Base-by-base conservation (phyloP, 1,140 invertebrate genomes). In the Lordiphosa collinella region DNA sequence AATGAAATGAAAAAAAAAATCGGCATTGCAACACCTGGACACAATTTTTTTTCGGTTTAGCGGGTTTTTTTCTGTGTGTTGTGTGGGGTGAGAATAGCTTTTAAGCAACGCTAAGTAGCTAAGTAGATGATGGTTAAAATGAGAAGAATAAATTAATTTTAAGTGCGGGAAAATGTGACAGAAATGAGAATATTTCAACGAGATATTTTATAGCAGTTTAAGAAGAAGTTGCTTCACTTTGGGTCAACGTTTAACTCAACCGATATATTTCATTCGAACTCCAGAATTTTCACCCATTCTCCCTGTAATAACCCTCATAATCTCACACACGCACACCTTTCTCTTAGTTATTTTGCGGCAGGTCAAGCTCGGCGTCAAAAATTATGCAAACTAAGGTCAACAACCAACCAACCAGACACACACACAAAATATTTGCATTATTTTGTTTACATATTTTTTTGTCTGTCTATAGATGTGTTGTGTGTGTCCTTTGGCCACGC, bases 341-440 rank as follows among this genome's bases (percentile, higher is more conserved):
- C 9, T n/a, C 3, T 14, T 4, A 2, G 14, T 9, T 2, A 40
- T 10, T 16, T n/a, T 16, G 14, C 12, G 14, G 7, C 13, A 14
- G 3, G 14, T 38, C 14, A 9, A 40, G 13, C 10, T 40, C 4
- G 5, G 10, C 9, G 76, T 82, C 76, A 82, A 82, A 76, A 82
- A 76, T 84, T 84, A 82, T 84, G 78, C 76, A 84, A 82, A 82
- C 76, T 84, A 78, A 84, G 76, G 76, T 80, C 76, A 80, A 71
- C 55, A 56, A 35, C 53, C 49, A 60, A 34, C 46, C 50, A 75
- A 18, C 48, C 41, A 54, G 47, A 44, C 64, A 53, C 73, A 64
- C 43, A 59, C 38, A 52, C 58, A 63, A 38, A 62, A 56, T 65
- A 82, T 82, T 82, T 84, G 73, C 73, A 85, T 79, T 68, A 60